Evolutionary conservation across 1,140 invertebrate genomes (phyloP), one percentile per base, ranked within the genome.

Genomic region (Neelides sp.): DNA sequence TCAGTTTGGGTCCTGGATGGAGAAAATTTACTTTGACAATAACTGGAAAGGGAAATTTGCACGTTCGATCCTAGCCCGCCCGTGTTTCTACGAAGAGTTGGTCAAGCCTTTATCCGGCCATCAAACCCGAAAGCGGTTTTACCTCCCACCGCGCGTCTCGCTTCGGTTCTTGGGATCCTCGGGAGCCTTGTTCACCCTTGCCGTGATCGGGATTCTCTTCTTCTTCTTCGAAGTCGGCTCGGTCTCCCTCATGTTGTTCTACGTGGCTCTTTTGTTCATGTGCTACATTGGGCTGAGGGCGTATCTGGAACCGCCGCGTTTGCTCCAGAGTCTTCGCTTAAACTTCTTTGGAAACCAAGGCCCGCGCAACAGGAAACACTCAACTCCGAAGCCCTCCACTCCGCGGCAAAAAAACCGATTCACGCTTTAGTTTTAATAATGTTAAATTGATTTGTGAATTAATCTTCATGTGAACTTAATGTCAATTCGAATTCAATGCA

Each of bases 81-180:
- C 58, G 3, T 24, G 12, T 4, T 35, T 50, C 12, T 59, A 54
- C 34, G 32, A 27, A 28, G 32, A 34, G 2, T 30, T 54, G 7
- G 40, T 50, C 12, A 53, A 54, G 28, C 30, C 10, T 13, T 48
- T 34, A 15, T 28, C 35, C 28, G 35, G 41, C 2, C 26, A 45
- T 4, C 36, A 34, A 26, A 13, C 20, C 12, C 44, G 35, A 48
- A 4, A 23, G 7, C 1, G 26, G 26, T 50, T 41, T 20, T 54
- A 50, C 35, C 50, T 59, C 8, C 54, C 58, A 22, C 58, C 58
- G 15, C 30, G 58, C 19, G 19, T 53, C 0, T 43, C 22, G 12
- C 48, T 56, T 4, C 39, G 58, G 13, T 26, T 45, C 28, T 27
- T 53, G 15, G 43, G 35, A 1, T 46, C 50, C 10, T 32, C 44